phyloP scores from a whole-genome alignment of 2,797 vertebrate species.

The Micrastur ruficollis region DNA sequence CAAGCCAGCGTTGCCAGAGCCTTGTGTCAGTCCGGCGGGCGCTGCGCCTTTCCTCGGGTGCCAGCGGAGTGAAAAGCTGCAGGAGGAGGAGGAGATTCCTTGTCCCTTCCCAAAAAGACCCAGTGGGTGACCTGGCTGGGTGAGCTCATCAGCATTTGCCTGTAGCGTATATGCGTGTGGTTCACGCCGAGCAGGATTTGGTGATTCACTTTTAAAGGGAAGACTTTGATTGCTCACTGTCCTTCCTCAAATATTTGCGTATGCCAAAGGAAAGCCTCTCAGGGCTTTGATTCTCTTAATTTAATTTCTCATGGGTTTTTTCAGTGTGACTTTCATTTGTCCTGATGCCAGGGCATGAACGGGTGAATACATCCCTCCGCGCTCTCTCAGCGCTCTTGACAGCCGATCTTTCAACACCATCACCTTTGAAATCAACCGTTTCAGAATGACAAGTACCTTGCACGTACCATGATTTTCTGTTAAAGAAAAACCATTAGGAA shows the following conservation, averaged over 20 bases:
- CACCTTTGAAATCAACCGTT: not conserved
- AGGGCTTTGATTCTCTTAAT: not conserved
- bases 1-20: not conserved
- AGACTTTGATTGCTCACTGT: not conserved
- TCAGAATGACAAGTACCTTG: not conserved
- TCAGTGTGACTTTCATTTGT: not conserved
- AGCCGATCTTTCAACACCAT: not conserved
- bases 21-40: accelerated
- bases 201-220: not conserved
- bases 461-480: not conserved
- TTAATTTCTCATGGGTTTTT: not conserved
- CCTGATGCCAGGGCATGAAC: not conserved
- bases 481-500: not conserved
- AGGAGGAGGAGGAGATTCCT: not conserved
- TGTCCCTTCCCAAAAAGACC: not conserved
- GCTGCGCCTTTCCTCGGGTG: accelerated
- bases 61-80: not conserved
- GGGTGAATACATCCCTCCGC: accelerated
- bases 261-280: not conserved
- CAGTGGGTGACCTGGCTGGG: not conserved
- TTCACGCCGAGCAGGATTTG: accelerated
- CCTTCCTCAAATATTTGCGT: not conserved
- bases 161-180: accelerated
- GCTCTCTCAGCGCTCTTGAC: not conserved
- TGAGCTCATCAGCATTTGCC: not conserved